These are phyloP conservation scores for Oreonectes daqikongensis DNA, from an alignment of 2,797 vertebrate species.

Conservation along the genomic window DNA sequence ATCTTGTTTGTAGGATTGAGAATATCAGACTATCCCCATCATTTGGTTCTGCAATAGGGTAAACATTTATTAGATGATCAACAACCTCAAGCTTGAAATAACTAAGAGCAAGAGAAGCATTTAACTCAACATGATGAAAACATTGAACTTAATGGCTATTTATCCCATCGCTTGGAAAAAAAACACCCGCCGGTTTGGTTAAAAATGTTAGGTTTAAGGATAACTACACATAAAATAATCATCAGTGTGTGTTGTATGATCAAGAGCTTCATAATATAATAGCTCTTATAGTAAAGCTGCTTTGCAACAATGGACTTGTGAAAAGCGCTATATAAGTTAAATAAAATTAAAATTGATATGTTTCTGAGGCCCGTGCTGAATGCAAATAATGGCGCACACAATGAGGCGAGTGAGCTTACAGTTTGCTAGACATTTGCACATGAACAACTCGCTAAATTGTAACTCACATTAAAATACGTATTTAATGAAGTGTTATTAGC, in stretches of 20 bases:
- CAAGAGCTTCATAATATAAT: background rate
- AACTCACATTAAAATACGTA: background rate
- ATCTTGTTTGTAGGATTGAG: constrained; percentile 77
- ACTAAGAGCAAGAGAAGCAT: too few species aligned
- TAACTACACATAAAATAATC: background rate
- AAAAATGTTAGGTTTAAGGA: background rate
- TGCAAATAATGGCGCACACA: constrained; percentile 24
- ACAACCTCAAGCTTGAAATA: background rate
- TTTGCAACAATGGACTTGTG: too few species aligned
- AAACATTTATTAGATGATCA: constrained; percentile 30
- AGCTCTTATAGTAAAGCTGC: too few species aligned
- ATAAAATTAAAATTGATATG: too few species aligned
- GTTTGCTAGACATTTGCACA: background rate
- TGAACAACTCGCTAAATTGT: background rate
- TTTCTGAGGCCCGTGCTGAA: background rate
- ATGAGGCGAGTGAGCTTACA: constrained; percentile 12
- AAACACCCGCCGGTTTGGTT: background rate
- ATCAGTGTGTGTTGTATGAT: background rate
- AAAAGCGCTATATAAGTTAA: too few species aligned
- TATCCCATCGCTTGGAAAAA: background rate
- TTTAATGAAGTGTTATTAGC: background rate
- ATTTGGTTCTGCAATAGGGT: constrained; percentile 52
- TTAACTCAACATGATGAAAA: background rate
- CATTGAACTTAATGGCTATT: background rate
- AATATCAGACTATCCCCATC: constrained; percentile 56